A percentile compares a stretch with the other conserved stretches of the same genome.
Evolutionary conservation across 1,140 invertebrate genomes (phyloP).

Genomic region (Neotoxoptera formosana): DNA sequence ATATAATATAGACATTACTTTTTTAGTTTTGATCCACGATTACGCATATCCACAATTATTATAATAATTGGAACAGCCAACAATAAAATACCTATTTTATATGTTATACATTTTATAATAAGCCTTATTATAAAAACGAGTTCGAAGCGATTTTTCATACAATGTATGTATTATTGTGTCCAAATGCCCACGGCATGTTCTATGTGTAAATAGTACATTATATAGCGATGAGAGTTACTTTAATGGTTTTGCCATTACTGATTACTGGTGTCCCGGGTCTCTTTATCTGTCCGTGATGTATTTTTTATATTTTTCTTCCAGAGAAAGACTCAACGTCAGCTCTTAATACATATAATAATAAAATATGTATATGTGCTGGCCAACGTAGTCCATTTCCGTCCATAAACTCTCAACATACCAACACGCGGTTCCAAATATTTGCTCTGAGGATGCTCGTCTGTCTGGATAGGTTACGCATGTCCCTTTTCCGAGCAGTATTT

Average conservation of each 20-base stretch:
- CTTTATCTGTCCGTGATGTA: background rate
- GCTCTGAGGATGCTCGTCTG: background rate
- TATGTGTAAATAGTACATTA: background rate
- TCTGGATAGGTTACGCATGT: background rate
- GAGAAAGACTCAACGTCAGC: background rate
- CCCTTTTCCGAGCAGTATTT: background rate
- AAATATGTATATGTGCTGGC: background rate
- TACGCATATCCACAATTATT: background rate
- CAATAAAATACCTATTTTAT: background rate
- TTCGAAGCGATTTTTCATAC: background rate
- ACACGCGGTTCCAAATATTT: slow-evolving; percentile 11
- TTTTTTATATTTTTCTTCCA: background rate
- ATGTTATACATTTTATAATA: background rate
- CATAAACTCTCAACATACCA: background rate
- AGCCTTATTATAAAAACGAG: background rate
- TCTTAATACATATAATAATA: background rate
- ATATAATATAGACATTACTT: too few species aligned
- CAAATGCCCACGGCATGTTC: background rate
- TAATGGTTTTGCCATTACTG: background rate
- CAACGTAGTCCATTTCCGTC: background rate
- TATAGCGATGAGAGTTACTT: background rate
- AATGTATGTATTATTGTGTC: background rate
- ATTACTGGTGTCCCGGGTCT: background rate
- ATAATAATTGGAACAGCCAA: background rate
- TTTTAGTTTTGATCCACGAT: too few species aligned